phyloP scores from a whole-genome alignment of 2,113 vertebrate species.

The Copsychus sechellarum region DNA sequence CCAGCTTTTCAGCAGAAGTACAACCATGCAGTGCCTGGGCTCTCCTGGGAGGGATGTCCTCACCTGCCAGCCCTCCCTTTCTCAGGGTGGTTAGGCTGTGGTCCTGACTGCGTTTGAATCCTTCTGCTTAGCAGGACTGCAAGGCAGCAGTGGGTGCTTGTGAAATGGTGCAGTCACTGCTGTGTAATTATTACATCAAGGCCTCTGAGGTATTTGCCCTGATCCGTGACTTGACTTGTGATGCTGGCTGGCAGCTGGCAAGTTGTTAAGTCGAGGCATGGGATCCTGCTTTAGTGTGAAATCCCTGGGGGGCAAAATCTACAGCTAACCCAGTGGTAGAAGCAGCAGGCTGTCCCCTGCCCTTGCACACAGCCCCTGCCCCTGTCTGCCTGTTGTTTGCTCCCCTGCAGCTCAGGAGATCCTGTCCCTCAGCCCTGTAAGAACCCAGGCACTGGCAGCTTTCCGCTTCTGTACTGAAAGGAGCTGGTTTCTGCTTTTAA shows the following conservation, averaged over 20 bases:
- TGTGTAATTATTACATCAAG: background rate
- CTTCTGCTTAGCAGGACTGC: background rate
- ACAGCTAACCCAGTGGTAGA: background rate
- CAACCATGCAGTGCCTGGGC: background rate
- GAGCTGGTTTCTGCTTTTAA: background rate
- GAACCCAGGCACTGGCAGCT: background rate
- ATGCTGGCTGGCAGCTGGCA: background rate
- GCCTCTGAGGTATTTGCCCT: background rate
- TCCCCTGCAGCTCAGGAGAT: background rate
- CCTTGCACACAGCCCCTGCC: background rate
- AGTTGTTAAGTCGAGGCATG: background rate
- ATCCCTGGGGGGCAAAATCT: background rate
- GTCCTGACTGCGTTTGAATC: rapidly evolving
- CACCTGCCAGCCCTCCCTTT: background rate
- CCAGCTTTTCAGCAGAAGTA: background rate
- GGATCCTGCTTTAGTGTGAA: background rate
- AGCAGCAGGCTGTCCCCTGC: background rate
- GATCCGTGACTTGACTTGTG: background rate
- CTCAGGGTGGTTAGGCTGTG: background rate
- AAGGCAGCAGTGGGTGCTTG: background rate
- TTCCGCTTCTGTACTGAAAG: background rate
- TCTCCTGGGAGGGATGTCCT: background rate
- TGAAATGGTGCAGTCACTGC: background rate
- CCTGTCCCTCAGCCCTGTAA: background rate
- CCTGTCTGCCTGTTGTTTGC: background rate